Conservation (phyloP, 2,888 invertebrate genomes). For the Onchidella celtica region DNA sequence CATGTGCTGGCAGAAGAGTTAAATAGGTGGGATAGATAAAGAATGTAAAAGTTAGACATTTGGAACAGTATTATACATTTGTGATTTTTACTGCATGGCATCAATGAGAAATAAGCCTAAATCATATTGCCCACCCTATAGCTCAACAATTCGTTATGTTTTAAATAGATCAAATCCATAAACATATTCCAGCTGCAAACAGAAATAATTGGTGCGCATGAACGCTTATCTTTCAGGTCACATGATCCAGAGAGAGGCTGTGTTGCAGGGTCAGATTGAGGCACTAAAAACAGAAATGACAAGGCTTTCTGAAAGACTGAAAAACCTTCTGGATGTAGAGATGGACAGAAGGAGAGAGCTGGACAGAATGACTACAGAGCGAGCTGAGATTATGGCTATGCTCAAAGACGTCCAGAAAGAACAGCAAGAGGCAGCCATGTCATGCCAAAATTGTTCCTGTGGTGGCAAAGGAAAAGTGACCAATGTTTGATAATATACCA, state of each 20-base stretch:
- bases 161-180: too few species aligned
- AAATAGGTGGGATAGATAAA: too few species aligned
- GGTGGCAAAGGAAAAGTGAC: constrained; percentile 34
- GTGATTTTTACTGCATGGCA: too few species aligned
- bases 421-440: not conserved
- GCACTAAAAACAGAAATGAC: constrained; percentile 64
- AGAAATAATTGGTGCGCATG: too few species aligned
- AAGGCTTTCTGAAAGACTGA: constrained; percentile 6
- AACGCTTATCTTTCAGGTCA: constrained; percentile 52
- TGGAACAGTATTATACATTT: too few species aligned
- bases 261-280: constrained; percentile 66
- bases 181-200: too few species aligned
- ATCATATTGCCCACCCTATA: too few species aligned
- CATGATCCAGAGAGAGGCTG: constrained; percentile 71
- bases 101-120: too few species aligned
- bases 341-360: constrained; percentile 28
- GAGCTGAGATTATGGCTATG: constrained; percentile 28
- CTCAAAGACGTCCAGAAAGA: constrained; percentile 26
- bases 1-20: too few species aligned
- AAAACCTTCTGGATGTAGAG: constrained; percentile 23
- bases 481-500: constrained; percentile 29
- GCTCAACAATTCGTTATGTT: too few species aligned
- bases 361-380: constrained; percentile 31
- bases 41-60: too few species aligned
- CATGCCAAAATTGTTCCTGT: constrained; percentile 24